Base-by-base conservation (phyloP, 2,888 invertebrate species). In the Formica aserva region DNA sequence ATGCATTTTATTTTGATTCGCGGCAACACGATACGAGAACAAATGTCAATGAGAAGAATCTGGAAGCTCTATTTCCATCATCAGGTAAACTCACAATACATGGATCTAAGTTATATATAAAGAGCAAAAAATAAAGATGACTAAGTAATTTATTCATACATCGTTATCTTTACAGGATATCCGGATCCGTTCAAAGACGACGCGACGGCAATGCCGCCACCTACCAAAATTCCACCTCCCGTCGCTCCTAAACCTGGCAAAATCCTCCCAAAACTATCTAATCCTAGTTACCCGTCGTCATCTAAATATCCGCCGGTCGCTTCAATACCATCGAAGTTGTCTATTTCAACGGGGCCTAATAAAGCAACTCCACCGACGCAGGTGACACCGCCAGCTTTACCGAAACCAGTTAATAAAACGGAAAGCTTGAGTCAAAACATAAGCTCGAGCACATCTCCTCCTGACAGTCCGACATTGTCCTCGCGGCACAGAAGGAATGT, bases 401-500 rank as follows among this genome's bases (percentile, higher is more conserved):
- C 94, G 29, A 94, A 95, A 86, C 93, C 94, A 18, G 92, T 92
- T 13, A 92, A 91, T 62, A 94, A 94, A 87, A 92, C 93, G 3
- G 94, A 95, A 88, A 94, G 94, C 82, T 91, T 94, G 48, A 95
- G 94, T 89, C 94, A 94, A 85, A 94, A 93, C 85, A 94, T 94
- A 82, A 94, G 93, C 87, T 94, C 93, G 32, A 93, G 93, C 75
- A 91, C 89, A 29, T 94, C 94, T 48, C 95, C 95, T 5, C 95
- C 95, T 0, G 94, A 94, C 45, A 94, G 95, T 89, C 95, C 94
- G 69, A 94, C 94, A 35, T 89, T 92, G 38, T 92, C 93, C 15
- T 93, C 94, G n/a, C 96, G 96, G 9, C 98, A 98, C 94, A 95
- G 98, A 77, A 96, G 98, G 82, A 98, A 98, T 94, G 97, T 97